These are phyloP conservation scores for Tachysurus fulvidraco DNA, from an alignment of 2,113 vertebrate species.

Conservation along the genomic window DNA sequence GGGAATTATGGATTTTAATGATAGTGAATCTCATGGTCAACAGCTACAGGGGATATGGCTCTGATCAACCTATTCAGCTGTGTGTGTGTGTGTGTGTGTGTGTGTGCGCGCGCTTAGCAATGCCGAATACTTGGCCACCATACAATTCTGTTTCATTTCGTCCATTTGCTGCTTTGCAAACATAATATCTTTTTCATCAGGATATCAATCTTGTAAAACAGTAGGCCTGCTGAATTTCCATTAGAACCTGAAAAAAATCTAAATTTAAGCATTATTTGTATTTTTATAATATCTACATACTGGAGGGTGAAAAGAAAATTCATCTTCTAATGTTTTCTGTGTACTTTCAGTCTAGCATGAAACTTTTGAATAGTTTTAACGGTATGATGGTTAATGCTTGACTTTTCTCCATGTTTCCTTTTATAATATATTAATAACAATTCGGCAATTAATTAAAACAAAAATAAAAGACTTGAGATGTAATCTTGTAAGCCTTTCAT, in stretches of 20 bases:
- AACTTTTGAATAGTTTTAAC: neutral
- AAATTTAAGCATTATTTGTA: neutral
- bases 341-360: neutral
- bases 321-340: neutral
- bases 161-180: neutral
- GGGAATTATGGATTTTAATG: conserved; percentile 38
- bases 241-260: neutral
- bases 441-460: neutral
- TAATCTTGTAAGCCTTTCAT: neutral
- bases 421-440: neutral
- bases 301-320: neutral
- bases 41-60: conserved; percentile 15
- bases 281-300: neutral
- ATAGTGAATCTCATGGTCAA: conserved; percentile 27
- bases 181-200: neutral
- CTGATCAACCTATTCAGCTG: conserved; percentile 7
- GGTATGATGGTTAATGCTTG: neutral
- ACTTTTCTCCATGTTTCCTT: neutral
- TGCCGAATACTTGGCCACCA: neutral
- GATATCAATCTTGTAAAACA: neutral
- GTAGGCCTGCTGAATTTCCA: neutral
- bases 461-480: neutral
- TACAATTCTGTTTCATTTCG: neutral
- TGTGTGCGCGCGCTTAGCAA: conserved; percentile 12
- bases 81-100: neutral